Evolutionary conservation across 2,888 invertebrate genomes (phyloP).

Genomic region (Tolmerus cingulatus): DNA sequence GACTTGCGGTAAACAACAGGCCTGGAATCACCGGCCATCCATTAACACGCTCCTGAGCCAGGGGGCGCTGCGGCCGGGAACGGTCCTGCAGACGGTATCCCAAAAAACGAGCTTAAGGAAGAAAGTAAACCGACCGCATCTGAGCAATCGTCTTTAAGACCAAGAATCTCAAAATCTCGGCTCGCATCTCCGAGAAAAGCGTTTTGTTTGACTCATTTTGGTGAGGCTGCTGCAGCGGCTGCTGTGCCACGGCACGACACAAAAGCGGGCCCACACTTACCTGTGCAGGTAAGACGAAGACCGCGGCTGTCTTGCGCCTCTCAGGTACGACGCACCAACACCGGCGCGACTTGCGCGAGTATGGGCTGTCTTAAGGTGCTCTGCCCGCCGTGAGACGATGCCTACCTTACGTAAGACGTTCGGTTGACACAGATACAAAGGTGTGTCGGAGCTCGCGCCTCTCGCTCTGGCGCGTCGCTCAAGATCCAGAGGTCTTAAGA

Average conservation of each 20-base stretch:
- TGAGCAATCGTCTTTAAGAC: background rate
- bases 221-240: background rate
- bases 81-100: background rate
- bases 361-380: background rate
- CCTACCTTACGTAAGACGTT: constrained; percentile 33
- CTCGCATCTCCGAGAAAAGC: constrained; percentile 4
- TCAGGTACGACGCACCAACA: background rate
- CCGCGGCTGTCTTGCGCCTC: background rate
- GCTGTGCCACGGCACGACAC: background rate
- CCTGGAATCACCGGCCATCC: constrained; percentile 17
- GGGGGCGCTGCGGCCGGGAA: background rate
- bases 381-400: background rate
- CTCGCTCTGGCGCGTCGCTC: background rate
- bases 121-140: constrained; percentile 21
- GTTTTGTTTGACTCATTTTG: constrained; percentile 32
- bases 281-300: background rate
- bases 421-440: constrained; percentile 1
- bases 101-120: constrained; percentile 12
- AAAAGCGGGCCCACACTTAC: constrained; percentile 16
- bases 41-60: constrained; percentile 4
- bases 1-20: constrained; percentile 28
- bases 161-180: constrained; percentile 14
- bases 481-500: constrained; percentile 6
- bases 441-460: background rate
- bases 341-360: background rate